phyloP scores from a whole-genome alignment of 2,888 invertebrate genomes.

The Formica aserva region DNA sequence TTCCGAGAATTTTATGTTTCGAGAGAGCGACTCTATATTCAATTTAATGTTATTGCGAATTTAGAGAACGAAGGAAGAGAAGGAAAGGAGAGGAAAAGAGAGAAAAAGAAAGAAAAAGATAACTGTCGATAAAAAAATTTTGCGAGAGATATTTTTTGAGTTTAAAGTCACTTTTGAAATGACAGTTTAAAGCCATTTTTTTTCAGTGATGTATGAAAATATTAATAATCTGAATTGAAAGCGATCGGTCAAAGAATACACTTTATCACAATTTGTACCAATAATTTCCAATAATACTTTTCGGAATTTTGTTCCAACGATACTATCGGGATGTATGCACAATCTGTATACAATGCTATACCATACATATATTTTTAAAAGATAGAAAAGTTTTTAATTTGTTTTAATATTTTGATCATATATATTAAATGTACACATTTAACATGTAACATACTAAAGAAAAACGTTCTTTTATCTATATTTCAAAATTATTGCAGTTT shows the following conservation, averaged over 20 bases:
- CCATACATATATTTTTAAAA: neutral
- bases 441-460: neutral
- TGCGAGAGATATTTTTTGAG: neutral
- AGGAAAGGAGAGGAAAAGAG: too few relatives aligned
- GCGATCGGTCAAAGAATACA: neutral
- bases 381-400: neutral
- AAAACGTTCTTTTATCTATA: neutral
- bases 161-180: too few relatives aligned
- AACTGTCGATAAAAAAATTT: neutral
- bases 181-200: neutral
- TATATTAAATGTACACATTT: neutral
- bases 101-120: neutral
- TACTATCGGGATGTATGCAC: neutral
- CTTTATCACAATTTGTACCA: neutral
- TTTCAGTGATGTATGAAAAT: neutral
- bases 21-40: neutral
- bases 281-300: too few relatives aligned
- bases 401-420: neutral
- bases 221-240: neutral
- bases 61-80: neutral
- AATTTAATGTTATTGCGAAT: neutral
- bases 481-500: neutral
- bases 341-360: neutral
- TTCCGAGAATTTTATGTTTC: constrained; percentile 28
- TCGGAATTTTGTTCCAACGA: too few relatives aligned